Conservation (phyloP, 2,113 vertebrate genomes). For the Zosterops pallidus region DNA sequence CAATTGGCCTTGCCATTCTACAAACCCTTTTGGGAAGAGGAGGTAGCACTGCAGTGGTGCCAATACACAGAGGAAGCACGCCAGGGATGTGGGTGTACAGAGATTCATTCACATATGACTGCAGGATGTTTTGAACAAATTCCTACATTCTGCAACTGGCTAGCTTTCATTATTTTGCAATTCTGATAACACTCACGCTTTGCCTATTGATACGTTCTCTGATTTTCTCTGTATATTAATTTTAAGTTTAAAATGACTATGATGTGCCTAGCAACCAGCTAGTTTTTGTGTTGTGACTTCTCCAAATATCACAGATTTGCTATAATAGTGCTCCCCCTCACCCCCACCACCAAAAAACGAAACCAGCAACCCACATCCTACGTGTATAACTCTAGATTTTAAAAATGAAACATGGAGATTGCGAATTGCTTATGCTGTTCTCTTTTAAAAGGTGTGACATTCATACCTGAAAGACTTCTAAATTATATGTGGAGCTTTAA, state of each 20-base stretch:
- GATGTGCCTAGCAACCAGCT: conserved; percentile 30
- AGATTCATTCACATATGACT: not conserved
- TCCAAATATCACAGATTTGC: conserved; percentile 70
- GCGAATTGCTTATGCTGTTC: conserved; percentile 63
- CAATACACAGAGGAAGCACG: accelerated
- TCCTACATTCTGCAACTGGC: not conserved
- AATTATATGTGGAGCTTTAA: not conserved
- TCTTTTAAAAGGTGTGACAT: conserved; percentile 29
- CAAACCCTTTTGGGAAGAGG: not conserved
- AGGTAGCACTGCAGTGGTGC: not conserved
- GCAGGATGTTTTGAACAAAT: not conserved
- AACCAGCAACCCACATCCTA: conserved; percentile 84
- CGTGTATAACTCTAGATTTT: conserved; percentile 65
- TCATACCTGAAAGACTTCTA: not conserved
- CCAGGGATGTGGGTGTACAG: not conserved
- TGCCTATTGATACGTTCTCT: not conserved
- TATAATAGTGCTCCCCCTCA: conserved; percentile 59
- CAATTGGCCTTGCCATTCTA: not conserved
- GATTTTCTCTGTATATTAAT: not conserved
- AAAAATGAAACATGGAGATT: not conserved
- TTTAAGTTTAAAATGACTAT: conserved; percentile 4
- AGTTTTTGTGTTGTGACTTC: conserved; percentile 65
- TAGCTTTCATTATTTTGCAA: not conserved
- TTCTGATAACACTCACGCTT: not conserved
- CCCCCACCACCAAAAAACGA: not conserved